These are phyloP conservation scores for Acanthurus leucopareius DNA, from an alignment of 2,797 vertebrate genomes.

Conservation along the genomic window DNA sequence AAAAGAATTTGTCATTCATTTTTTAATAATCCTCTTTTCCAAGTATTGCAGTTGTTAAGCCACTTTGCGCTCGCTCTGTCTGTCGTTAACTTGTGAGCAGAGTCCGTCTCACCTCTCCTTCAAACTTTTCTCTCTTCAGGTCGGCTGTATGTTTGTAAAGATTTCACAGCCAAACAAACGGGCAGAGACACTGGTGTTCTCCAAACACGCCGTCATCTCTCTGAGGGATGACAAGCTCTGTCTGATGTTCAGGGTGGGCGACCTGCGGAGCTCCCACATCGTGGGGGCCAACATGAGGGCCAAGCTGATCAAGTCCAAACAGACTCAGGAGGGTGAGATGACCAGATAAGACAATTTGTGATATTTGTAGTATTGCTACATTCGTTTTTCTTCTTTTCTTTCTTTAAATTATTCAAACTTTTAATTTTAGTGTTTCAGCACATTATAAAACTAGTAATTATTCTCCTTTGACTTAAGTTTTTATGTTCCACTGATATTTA, in stretches of 20 bases:
- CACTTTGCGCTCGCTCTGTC: constrained; percentile 13
- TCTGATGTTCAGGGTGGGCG: constrained; percentile 97
- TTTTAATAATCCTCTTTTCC: constrained; percentile 1
- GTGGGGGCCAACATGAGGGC: constrained; percentile 98
- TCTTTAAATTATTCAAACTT: background rate
- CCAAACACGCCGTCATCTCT: constrained; percentile 95
- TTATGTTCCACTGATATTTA: background rate
- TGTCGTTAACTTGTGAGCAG: background rate
- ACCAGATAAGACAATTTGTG: background rate
- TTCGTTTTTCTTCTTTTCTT: too few species aligned
- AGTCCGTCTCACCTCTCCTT: background rate
- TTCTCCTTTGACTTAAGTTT: background rate
- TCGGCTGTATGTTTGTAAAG: constrained; percentile 99
- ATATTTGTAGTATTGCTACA: background rate
- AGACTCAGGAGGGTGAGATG: constrained; percentile 93
- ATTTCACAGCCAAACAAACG: constrained; percentile 98
- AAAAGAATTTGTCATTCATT: background rate
- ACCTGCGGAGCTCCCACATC: constrained; percentile 96
- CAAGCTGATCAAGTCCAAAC: constrained; percentile 98
- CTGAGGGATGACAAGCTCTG: constrained; percentile 94
- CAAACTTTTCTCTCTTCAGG: constrained; percentile 65
- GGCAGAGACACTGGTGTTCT: constrained; percentile 96
- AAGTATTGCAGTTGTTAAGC: background rate
- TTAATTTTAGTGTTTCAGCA: too few species aligned
- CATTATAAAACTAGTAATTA: background rate